Evolutionary conservation across 2,797 vertebrate species (phyloP).

Genomic region (Coccyzus lansbergi): DNA sequence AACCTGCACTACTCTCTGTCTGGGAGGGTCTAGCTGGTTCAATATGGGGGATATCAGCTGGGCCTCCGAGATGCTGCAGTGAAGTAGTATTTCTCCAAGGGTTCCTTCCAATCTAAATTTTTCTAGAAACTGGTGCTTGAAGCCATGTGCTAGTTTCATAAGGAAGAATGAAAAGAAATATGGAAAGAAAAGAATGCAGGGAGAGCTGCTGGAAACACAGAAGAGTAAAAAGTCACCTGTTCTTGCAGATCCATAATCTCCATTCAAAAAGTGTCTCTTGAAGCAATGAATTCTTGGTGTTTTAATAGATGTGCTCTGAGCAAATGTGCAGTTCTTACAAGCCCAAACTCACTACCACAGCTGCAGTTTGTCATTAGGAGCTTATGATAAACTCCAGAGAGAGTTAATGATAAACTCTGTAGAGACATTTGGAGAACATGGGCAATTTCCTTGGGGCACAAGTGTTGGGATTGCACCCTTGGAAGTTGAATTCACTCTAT

Average conservation of each 20-base stretch:
- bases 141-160: neutral
- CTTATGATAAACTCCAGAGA: neutral
- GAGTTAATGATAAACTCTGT: neutral
- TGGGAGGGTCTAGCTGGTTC: neutral
- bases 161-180: neutral
- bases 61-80: neutral
- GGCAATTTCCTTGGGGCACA: neutral
- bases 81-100: neutral
- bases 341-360: neutral
- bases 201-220: neutral
- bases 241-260: neutral
- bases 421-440: fast-evolving
- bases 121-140: neutral
- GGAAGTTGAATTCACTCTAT: neutral
- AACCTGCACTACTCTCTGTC: neutral
- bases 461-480: fast-evolving
- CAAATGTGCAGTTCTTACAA: neutral
- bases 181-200: neutral
- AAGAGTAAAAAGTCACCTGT: neutral
- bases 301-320: neutral
- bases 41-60: neutral
- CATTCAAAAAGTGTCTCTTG: neutral
- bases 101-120: neutral
- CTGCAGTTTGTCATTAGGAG: neutral
- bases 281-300: neutral